phyloP scores from a whole-genome alignment of 2,113 vertebrate species.

The Mustela lutreola region DNA sequence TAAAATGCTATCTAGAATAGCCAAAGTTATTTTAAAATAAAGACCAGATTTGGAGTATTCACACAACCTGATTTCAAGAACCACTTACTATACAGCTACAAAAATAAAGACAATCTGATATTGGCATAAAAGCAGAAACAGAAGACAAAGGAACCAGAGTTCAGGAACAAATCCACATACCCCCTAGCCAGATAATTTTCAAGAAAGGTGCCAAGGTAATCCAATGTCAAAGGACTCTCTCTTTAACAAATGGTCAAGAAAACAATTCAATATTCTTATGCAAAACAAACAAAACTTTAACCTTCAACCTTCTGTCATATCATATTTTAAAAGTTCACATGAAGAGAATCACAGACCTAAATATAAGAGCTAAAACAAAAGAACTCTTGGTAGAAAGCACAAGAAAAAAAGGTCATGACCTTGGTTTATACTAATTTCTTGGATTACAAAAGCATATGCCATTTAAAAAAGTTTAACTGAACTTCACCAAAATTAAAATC shows the following conservation, averaged over 20 bases:
- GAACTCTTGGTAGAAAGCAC: neutral
- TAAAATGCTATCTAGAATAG: neutral
- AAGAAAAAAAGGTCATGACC: neutral
- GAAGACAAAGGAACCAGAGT: neutral
- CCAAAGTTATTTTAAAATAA: neutral
- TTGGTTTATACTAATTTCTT: neutral
- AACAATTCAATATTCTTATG: neutral
- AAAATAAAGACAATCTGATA: neutral
- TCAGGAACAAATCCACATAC: neutral
- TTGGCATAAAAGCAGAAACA: neutral
- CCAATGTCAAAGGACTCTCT: neutral
- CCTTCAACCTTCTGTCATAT: neutral
- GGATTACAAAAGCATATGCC: neutral
- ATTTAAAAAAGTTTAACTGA: neutral
- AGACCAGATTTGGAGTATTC: neutral
- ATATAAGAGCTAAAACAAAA: neutral
- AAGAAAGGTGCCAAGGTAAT: neutral
- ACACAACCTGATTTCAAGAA: neutral
- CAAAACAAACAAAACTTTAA: constrained; percentile 11
- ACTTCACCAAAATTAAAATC: constrained; percentile 27
- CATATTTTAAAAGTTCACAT: neutral
- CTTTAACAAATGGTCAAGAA: neutral
- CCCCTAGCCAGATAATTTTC: neutral
- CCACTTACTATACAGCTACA: neutral
- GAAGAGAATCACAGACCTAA: neutral